phyloP scores from a whole-genome alignment of 37 sponge, comb jelly and placozoan species.

The Geodia barretti region DNA sequence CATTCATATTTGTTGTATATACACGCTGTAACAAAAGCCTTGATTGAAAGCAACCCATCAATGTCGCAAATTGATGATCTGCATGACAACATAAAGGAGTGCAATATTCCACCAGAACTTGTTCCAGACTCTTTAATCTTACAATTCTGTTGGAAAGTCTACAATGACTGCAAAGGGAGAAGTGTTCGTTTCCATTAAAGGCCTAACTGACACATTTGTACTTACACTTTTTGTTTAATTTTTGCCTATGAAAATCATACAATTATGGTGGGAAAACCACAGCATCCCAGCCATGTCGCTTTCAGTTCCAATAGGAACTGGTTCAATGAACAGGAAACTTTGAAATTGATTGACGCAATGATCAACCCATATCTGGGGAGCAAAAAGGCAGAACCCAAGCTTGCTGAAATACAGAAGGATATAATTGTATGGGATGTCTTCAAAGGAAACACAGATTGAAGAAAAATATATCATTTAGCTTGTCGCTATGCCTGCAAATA shows the following conservation, averaged over 20 bases:
- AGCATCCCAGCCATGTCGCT: conserved; percentile 35
- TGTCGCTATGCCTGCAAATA: conserved; percentile 60
- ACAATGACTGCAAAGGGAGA: conserved; percentile 45
- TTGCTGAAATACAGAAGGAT: conserved; percentile 29
- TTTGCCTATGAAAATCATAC: conserved; percentile 51
- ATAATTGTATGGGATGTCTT: conserved; percentile 60
- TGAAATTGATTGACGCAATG: conserved; percentile 44
- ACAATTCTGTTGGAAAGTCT: conserved; percentile 49
- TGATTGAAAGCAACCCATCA: too few relatives aligned
- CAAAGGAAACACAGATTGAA: conserved; percentile 59
- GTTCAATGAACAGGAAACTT: conserved; percentile 52
- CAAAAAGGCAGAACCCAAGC: conserved; percentile 23
- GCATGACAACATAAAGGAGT: conserved; percentile 22
- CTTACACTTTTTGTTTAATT: conserved; percentile 33
- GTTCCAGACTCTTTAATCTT: conserved; percentile 52
- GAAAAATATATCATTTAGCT: conserved; percentile 33
- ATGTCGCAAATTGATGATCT: too few relatives aligned
- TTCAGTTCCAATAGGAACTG: conserved; percentile 39
- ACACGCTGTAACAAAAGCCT: too few relatives aligned
- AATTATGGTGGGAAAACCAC: conserved; percentile 69
- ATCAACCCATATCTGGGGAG: conserved; percentile 45
- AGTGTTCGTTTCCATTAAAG: conserved; percentile 33
- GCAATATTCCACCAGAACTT: conserved; percentile 55
- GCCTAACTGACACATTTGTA: conserved; percentile 42
- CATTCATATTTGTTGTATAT: too few relatives aligned